phyloP scores from a whole-genome alignment of 2,113 vertebrate genomes.

The Cottus gobio region DNA sequence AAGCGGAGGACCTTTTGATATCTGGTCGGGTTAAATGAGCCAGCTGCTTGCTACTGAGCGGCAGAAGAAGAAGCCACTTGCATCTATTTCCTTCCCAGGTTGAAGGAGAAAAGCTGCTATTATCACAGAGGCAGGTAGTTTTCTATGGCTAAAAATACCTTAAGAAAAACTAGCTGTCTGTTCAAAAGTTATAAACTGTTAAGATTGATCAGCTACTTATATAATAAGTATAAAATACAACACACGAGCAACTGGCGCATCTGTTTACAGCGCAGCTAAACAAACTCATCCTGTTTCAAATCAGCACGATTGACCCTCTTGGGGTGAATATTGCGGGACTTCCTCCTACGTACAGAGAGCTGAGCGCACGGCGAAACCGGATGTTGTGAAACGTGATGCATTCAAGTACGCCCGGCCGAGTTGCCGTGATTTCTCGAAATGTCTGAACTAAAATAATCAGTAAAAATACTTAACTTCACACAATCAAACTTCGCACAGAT shows the following conservation, averaged over 20 bases:
- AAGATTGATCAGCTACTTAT: not conserved
- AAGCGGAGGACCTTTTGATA: slow-evolving; percentile 40
- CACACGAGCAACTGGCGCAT: not conserved
- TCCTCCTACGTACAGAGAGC: too few species aligned
- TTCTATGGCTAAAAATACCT: not conserved
- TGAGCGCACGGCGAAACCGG: too few species aligned
- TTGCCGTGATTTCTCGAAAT: too few species aligned
- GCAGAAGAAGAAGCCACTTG: not conserved
- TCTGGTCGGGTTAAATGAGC: slow-evolving; percentile 48
- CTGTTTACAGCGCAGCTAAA: too few species aligned
- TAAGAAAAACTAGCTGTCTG: not conserved
- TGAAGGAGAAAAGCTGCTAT: not conserved
- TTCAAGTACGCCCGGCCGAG: too few species aligned
- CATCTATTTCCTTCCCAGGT: not conserved
- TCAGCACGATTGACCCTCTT: too few species aligned
- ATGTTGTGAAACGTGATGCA: too few species aligned
- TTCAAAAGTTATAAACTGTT: not conserved
- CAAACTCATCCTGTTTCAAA: too few species aligned
- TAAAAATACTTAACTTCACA: too few species aligned
- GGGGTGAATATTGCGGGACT: too few species aligned
- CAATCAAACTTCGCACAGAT: too few species aligned
- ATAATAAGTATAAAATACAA: not conserved
- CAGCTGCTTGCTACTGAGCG: slow-evolving; percentile 18
- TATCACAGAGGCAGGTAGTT: not conserved
- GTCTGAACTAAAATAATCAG: too few species aligned